These are phyloP conservation scores for Laticauda colubrina DNA, from an alignment of 2,113 vertebrate genomes.

Conservation along the genomic window DNA sequence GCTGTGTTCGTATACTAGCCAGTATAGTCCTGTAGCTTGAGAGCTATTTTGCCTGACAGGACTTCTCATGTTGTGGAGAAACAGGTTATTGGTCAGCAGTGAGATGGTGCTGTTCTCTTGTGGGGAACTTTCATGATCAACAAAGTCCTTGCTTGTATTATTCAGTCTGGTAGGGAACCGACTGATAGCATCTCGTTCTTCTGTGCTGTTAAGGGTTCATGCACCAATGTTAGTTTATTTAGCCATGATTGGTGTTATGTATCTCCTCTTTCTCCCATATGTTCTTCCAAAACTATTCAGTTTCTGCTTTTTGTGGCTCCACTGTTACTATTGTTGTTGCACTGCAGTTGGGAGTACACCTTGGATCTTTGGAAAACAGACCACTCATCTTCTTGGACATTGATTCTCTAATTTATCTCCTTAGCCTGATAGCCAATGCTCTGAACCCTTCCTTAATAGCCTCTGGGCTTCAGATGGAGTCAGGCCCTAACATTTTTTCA, in stretches of 20 bases:
- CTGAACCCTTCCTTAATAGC: too few species aligned
- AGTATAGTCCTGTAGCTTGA: background rate
- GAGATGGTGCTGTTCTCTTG: background rate
- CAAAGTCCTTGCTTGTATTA: background rate
- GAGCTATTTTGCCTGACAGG: background rate
- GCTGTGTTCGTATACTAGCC: background rate
- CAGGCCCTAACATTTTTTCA: background rate
- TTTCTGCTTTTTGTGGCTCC: background rate
- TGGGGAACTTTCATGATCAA: background rate
- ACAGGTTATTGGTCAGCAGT: background rate
- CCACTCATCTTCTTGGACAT: background rate
- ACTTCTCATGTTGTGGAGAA: background rate
- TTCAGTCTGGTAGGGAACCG: background rate
- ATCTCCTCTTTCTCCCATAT: background rate
- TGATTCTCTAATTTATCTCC: background rate
- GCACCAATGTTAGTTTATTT: background rate
- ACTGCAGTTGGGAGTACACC: background rate
- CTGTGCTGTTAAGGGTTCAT: background rate
- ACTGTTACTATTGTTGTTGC: background rate
- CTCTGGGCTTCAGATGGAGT: background rate
- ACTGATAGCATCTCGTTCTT: background rate
- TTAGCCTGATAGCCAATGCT: background rate
- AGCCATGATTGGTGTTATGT: background rate
- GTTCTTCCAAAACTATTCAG: background rate
- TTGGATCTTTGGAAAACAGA: background rate